Evolutionary conservation across 2,797 vertebrate species (phyloP).

Genomic region (Bryconaethiops microstoma): DNA sequence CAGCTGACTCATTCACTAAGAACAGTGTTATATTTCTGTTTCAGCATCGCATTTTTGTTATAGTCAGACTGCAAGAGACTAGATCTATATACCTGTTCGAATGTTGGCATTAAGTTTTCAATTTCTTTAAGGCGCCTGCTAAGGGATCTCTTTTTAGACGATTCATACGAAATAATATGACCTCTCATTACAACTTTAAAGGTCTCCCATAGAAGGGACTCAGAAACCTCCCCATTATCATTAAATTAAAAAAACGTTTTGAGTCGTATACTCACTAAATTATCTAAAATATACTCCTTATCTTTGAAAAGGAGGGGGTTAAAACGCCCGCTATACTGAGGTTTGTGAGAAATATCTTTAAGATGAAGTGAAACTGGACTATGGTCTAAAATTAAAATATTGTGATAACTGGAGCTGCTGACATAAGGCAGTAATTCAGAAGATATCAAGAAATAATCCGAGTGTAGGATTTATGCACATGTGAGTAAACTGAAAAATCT

Average conservation of each 20-base stretch:
- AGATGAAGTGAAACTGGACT: not conserved
- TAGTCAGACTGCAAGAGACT: not conserved
- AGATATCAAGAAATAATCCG: not conserved
- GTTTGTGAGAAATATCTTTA: not conserved
- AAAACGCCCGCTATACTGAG: not conserved
- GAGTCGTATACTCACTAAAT: not conserved
- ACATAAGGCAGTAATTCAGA: not conserved
- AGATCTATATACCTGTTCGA: not conserved
- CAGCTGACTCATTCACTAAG: not conserved
- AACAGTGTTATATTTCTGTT: not conserved
- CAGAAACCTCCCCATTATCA: not conserved
- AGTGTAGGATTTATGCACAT: slow-evolving; percentile 4
- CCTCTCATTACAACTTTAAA: not conserved
- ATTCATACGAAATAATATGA: not conserved
- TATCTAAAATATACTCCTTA: not conserved
- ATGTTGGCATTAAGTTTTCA: not conserved
- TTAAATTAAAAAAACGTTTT: not conserved
- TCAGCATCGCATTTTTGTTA: not conserved
- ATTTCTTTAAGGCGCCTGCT: not conserved
- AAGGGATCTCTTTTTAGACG: not conserved
- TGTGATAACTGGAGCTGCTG: not conserved
- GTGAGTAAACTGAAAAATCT: not conserved
- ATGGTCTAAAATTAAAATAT: not conserved
- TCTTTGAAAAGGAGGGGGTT: not conserved
- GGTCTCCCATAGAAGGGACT: not conserved